Conservation (phyloP, 2,113 vertebrate species). For the Herpetotheres cachinnans region DNA sequence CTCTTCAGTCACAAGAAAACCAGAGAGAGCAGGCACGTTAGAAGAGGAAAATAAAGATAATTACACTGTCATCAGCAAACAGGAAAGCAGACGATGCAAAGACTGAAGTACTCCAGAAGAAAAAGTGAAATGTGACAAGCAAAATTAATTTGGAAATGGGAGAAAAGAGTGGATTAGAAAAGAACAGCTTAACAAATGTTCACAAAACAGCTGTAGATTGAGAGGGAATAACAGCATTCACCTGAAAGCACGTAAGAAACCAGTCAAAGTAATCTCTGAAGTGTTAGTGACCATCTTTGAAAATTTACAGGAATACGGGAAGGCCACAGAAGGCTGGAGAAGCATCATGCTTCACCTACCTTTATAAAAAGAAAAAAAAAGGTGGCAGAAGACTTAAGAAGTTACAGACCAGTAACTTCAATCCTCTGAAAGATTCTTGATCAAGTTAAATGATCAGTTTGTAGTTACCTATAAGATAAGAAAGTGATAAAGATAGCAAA, state of each 20-base stretch:
- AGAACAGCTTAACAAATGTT: not conserved
- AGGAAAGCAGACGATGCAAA: not conserved
- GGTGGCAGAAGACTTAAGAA: constrained; percentile 37
- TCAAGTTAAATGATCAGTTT: constrained; percentile 59
- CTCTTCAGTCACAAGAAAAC: not conserved
- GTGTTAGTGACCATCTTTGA: constrained; percentile 17
- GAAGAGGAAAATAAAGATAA: not conserved
- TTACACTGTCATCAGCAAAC: not conserved
- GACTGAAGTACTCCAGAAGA: not conserved
- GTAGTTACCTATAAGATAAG: constrained; percentile 64
- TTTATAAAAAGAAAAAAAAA: constrained; percentile 30
- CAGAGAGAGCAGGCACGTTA: not conserved
- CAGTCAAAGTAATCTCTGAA: not conserved
- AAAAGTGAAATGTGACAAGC: not conserved
- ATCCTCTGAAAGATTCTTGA: constrained; percentile 56
- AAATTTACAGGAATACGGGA: not conserved
- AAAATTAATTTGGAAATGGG: not conserved
- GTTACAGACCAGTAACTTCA: constrained; percentile 56
- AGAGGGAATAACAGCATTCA: not conserved
- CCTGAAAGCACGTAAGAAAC: not conserved
- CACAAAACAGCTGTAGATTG: not conserved
- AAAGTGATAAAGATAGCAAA: constrained; percentile 54
- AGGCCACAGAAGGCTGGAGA: constrained; percentile 33
- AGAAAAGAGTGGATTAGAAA: not conserved
- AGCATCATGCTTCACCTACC: constrained; percentile 62